Conservation (phyloP, 2,113 vertebrate genomes). For the Otus sunia region DNA sequence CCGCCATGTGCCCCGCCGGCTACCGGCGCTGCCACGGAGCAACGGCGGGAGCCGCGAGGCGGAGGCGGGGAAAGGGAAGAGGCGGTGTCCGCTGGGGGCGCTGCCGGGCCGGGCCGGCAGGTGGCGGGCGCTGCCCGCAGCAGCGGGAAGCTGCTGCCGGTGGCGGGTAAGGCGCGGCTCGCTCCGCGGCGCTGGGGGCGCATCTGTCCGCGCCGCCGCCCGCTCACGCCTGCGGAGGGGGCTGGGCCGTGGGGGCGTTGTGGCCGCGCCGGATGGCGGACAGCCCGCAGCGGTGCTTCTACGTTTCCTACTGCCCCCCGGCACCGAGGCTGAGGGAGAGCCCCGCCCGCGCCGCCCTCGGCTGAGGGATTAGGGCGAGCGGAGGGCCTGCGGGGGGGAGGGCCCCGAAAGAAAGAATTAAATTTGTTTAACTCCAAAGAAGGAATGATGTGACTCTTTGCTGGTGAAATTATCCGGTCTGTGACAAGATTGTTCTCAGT, state of each 20-base stretch:
- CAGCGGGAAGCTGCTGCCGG: accelerated
- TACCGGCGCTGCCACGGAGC: neutral
- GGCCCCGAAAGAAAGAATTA: neutral
- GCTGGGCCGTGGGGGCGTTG: neutral
- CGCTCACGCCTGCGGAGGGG: neutral
- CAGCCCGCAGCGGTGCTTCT: neutral
- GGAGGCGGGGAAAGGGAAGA: too few species aligned
- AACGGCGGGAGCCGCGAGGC: too few species aligned
- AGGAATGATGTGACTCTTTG: neutral
- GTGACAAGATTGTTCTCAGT: neutral
- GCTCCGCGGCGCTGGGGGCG: neutral
- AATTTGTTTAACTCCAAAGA: neutral
- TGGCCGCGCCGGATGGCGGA: too few species aligned
- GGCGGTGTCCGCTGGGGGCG: neutral
- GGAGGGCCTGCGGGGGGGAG: neutral
- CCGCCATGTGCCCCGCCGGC: neutral
- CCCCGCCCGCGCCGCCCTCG: neutral
- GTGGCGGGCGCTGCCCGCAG: neutral
- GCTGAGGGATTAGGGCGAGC: neutral
- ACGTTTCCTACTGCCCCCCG: too few species aligned
- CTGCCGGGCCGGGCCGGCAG: neutral
- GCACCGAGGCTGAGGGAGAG: too few species aligned
- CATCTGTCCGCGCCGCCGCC: neutral
- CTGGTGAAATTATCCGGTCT: neutral
- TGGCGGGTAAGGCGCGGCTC: accelerated